phyloP scores from a whole-genome alignment of 2,113 vertebrate species.

The Aptenodytes forsteri region DNA sequence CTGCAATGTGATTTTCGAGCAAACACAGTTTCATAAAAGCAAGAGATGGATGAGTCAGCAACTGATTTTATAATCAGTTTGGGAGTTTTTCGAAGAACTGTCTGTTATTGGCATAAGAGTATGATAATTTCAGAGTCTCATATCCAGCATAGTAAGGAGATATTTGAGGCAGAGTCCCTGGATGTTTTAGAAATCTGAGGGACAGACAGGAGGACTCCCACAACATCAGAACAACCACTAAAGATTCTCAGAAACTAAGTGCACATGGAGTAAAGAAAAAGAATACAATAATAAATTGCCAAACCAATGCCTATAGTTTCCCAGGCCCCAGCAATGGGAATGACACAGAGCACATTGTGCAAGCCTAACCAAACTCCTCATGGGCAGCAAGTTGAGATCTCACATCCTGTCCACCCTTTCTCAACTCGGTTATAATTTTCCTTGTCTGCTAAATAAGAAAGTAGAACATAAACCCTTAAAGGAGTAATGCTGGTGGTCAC shows the following conservation, averaged over 20 bases:
- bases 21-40: not conserved
- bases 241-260: not conserved
- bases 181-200: not conserved
- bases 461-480: not conserved
- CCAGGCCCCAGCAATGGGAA: not conserved
- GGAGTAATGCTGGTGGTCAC: not conserved
- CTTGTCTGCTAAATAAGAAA: not conserved
- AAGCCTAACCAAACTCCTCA: not conserved
- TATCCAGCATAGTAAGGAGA: not conserved
- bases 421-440: not conserved
- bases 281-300: not conserved
- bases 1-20: not conserved
- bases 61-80: not conserved
- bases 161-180: not conserved
- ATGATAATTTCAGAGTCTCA: not conserved
- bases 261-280: not conserved
- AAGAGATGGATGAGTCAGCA: constrained; percentile 11
- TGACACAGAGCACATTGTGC: not conserved
- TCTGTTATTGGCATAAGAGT: not conserved
- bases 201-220: not conserved
- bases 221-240: not conserved
- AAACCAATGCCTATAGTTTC: not conserved
- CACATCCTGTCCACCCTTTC: not conserved
- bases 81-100: not conserved
- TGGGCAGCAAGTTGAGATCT: not conserved